Evolutionary conservation across 2,113 vertebrate species (phyloP), one percentile per base, ranked within the genome.

Genomic region (Anthoscopus minutus): DNA sequence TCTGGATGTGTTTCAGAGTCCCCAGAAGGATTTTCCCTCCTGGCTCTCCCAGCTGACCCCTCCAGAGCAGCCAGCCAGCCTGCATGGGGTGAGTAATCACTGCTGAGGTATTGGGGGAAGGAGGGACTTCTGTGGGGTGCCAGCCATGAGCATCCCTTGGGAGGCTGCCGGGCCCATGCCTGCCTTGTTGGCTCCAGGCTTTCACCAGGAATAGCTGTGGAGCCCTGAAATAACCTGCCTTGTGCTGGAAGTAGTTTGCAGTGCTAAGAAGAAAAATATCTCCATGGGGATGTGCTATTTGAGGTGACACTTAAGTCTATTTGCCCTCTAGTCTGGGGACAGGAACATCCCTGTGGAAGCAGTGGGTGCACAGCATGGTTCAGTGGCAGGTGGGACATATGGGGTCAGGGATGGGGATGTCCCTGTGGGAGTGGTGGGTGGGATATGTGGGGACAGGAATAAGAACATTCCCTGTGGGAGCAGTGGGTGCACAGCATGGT

Each of bases 1-100:
- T 80, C 60, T 62, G 67, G 44, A 58, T 93, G 38, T 77, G 12
- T 92, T 94, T n/a, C 97, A 99, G 99, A 98, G 98, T 74, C 97
- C 98, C 11, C 98, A 98, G 51, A 96, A 97, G 94, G 98, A 98
- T 60, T 98, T 98, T 72, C 98, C 98, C 62, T 98, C 98, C 89
- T 99, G 99, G 99, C 97, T 99, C 37, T 99, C 98, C 40, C 98
- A 98, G 90, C 97, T 99, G 89, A 97, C 97, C 38, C 97, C 98
- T 58, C 97, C 87, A 0, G 98, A 99, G 66, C 98, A 97, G 22
- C 98, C 98, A 45, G 76, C 95, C 51, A 97, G 98, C 76, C 92
- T 98, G 33, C 97, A 98, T 5, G 93, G 97, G 97, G 99, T 99
- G 96, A 98, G 97, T 78, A 85, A 42, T 60, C 60, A 44, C 69